A percentile compares a stretch with the other conserved stretches of the same genome.
phyloP scores from a whole-genome alignment of 1,140 invertebrate species.

The Brachionus asplanchnoidis region DNA sequence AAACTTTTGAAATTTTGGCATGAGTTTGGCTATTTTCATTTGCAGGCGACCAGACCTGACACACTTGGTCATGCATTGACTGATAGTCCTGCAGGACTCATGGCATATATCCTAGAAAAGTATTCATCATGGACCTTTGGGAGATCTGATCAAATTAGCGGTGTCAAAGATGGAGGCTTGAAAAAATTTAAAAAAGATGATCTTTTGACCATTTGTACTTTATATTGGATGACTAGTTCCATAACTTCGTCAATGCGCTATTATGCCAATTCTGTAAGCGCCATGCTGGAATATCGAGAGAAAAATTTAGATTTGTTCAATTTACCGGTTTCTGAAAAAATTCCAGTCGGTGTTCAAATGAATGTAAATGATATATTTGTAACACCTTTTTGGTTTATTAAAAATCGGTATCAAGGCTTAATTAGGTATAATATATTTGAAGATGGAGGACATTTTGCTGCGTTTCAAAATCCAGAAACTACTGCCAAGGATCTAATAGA shows the following conservation, averaged over 20 bases:
- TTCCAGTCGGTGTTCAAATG: conserved; percentile 55
- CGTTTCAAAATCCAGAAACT: conserved; percentile 62
- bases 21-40: conserved; percentile 73
- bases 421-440: conserved; percentile 49
- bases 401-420: conserved; percentile 52
- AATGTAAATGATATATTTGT: conserved; percentile 53
- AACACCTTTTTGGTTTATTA: conserved; percentile 47
- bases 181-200: conserved; percentile 66
- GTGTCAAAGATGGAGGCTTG: conserved; percentile 47
- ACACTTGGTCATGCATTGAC: conserved; percentile 63
- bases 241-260: conserved; percentile 72
- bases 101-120: conserved; percentile 78
- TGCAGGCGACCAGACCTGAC: conserved; percentile 83
- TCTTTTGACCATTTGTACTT: conserved; percentile 78
- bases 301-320: conserved; percentile 51
- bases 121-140: conserved; percentile 71
- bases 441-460: conserved; percentile 76
- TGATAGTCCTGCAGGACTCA: conserved; percentile 66
- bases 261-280: conserved; percentile 66
- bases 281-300: conserved; percentile 55
- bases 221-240: conserved; percentile 74
- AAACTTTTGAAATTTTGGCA: conserved; percentile 56
- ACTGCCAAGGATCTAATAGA: conserved; percentile 41
- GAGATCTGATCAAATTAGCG: conserved; percentile 64
- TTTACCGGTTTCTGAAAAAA: conserved; percentile 45